Evolutionary conservation across 2,113 vertebrate species (phyloP).

Genomic region (human): DNA sequence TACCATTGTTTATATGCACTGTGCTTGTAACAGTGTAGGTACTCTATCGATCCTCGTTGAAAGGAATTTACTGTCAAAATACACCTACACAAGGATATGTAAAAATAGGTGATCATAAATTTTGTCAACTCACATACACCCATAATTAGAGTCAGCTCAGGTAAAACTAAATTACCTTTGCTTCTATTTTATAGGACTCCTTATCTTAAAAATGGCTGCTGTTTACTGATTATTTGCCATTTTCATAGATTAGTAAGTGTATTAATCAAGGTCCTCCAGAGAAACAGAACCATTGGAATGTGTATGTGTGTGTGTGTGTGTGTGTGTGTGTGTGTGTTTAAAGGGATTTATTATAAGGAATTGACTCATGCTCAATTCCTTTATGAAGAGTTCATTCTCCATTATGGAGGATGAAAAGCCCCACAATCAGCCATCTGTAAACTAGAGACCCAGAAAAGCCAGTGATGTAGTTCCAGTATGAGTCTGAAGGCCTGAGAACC

Average conservation of each 20-base stretch:
- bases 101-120: neutral
- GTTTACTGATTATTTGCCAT: neutral
- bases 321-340: neutral
- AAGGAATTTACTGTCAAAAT: conserved; percentile 37
- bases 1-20: neutral
- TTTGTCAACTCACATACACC: neutral
- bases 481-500: neutral
- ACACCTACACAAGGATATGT: neutral
- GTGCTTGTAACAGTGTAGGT: neutral
- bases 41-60: neutral
- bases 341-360: neutral
- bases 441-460: neutral
- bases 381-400: no score
- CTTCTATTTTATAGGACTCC: neutral
- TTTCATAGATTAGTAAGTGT: neutral
- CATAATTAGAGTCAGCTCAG: neutral
- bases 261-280: neutral
- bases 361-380: neutral
- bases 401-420: neutral
- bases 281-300: neutral
- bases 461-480: neutral
- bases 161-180: conserved; percentile 16
- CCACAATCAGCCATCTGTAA: neutral
- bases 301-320: neutral
- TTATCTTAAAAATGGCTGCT: neutral